Percentiles rank a stretch among this genome's conserved stretches.
Evolutionary conservation across 2,888 invertebrate genomes (phyloP).

Genomic region (Colletes collaris): DNA sequence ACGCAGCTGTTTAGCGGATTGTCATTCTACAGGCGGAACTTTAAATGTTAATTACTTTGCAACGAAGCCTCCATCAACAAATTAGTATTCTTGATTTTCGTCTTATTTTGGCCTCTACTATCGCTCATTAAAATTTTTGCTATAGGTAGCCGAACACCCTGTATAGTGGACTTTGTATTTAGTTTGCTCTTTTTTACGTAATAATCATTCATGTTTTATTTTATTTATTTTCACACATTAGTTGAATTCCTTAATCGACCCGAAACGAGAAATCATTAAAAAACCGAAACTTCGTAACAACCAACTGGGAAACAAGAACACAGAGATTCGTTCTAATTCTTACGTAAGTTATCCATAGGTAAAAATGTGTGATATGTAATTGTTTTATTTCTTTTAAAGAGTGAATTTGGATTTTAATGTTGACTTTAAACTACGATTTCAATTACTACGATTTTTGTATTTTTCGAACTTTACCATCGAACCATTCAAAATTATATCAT

Average conservation of each 20-base stretch:
- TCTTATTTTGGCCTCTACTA: too few relatives aligned
- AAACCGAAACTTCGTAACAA: conserved; percentile 70
- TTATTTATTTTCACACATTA: conserved; percentile 64
- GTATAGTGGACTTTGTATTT: background rate
- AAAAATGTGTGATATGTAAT: background rate
- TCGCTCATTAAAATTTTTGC: too few relatives aligned
- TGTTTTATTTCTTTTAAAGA: background rate
- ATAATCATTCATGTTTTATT: conserved; percentile 44
- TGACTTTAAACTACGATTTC: background rate
- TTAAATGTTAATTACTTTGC: too few relatives aligned
- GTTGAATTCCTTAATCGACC: conserved; percentile 72
- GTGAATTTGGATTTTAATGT: conserved; percentile 1
- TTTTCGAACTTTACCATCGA: background rate
- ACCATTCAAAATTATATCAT: background rate
- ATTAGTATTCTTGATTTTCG: too few relatives aligned
- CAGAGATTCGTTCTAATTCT: conserved; percentile 68
- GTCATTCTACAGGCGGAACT: too few relatives aligned
- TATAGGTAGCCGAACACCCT: too few relatives aligned
- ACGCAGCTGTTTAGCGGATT: too few relatives aligned
- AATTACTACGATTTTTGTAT: conserved; percentile 9
- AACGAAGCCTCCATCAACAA: too few relatives aligned
- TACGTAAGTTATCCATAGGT: conserved; percentile 73
- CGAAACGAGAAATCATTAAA: conserved; percentile 64
- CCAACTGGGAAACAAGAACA: conserved; percentile 34
- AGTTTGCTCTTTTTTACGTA: conserved; percentile 11